phyloP scores from a whole-genome alignment of 2,888 invertebrate species.

The Strigamia maritima region DNA sequence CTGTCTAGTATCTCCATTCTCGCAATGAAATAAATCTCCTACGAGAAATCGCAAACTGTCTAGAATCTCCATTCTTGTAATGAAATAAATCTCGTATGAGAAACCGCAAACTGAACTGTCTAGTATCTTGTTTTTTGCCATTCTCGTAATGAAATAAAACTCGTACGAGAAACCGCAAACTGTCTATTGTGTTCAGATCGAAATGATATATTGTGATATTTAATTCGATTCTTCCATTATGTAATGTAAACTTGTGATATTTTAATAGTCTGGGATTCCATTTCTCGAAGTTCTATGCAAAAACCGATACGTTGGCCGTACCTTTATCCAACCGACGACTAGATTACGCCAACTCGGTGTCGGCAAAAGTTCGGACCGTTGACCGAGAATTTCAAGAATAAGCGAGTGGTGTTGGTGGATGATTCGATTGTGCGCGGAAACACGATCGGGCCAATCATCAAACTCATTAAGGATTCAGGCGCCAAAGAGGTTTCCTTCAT shows the following conservation, averaged over 20 bases:
- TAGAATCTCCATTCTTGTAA: too few species aligned
- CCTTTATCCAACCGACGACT: constrained; percentile 95
- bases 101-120: too few species aligned
- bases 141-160: too few species aligned
- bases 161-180: too few species aligned
- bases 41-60: too few species aligned
- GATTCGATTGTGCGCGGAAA: constrained; percentile 97
- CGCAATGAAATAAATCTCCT: too few species aligned
- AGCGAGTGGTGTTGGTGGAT: constrained; percentile 86
- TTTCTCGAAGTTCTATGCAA: constrained; percentile 95
- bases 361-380: constrained; percentile 96
- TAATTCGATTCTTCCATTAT: too few species aligned
- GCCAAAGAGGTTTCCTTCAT: constrained; percentile 72
- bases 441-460: constrained; percentile 94
- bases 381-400: constrained; percentile 82
- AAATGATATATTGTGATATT: too few species aligned
- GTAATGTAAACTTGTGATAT: not conserved
- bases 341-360: constrained; percentile 86
- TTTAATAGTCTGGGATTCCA: constrained; percentile 65
- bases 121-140: too few species aligned
- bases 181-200: too few species aligned
- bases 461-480: constrained; percentile 84
- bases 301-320: constrained; percentile 87
- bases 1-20: too few species aligned
- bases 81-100: too few species aligned